Percentiles rank a stretch among this genome's conserved stretches.
Conservation (phyloP, 2,888 invertebrate genomes). For the Anthrax anthrax region DNA sequence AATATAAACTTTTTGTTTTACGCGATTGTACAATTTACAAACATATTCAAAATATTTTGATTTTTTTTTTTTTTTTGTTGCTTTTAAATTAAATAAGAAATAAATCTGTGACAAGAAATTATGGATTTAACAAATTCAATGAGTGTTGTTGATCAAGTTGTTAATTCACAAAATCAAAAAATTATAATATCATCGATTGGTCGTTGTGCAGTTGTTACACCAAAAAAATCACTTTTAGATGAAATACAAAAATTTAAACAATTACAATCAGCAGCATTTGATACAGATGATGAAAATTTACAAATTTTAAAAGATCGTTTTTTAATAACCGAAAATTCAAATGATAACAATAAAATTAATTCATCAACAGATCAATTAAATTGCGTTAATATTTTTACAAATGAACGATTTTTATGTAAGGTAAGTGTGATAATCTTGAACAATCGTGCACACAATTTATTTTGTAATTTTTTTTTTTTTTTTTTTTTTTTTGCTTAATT, state of each 20-base stretch:
- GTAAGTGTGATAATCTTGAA: conserved; percentile 38
- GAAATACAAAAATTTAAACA: neutral
- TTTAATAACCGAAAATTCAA: conserved; percentile 45
- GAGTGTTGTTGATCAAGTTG: neutral
- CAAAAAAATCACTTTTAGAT: neutral
- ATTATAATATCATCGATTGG: neutral
- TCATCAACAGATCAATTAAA: conserved; percentile 23
- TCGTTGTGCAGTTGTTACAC: neutral
- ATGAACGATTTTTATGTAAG: conserved; percentile 80
- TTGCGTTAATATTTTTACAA: conserved; percentile 58
- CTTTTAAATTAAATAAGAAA: no score
- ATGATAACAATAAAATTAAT: conserved; percentile 26
- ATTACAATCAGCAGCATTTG: neutral
- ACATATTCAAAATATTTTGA: no score
- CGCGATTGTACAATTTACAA: no score
- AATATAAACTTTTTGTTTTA: no score
- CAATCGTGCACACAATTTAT: neutral
- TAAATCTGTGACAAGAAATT: neutral
- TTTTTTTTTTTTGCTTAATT: neutral
- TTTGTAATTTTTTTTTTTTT: neutral
- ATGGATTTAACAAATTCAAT: neutral
- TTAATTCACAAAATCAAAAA: neutral
- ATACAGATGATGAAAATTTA: neutral
- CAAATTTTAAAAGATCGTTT: conserved; percentile 66
- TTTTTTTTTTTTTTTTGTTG: no score